phyloP scores from a whole-genome alignment of 2,888 invertebrate species.

The Drosophila buzzatii region DNA sequence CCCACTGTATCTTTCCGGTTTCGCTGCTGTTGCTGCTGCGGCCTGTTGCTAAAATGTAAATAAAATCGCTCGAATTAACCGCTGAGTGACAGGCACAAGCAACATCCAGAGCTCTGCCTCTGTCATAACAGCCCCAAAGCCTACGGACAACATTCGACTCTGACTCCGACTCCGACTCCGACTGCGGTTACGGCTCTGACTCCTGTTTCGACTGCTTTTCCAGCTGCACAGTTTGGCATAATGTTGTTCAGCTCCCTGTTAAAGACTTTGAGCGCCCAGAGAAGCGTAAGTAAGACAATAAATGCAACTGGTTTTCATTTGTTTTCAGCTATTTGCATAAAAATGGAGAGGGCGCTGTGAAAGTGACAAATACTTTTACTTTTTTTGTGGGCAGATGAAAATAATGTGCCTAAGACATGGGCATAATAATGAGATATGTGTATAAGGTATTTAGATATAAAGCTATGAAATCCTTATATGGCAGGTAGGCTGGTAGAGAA shows the following conservation, averaged over 20 bases:
- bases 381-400: not conserved
- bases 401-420: not conserved
- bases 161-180: not conserved
- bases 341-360: not conserved
- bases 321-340: slow-evolving; percentile 26
- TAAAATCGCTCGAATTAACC: slow-evolving; percentile 76
- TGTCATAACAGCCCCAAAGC: slow-evolving; percentile 56
- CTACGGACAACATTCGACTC: not conserved
- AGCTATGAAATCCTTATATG: not conserved
- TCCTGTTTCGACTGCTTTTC: not conserved
- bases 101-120: slow-evolving; percentile 40
- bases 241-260: slow-evolving; percentile 21
- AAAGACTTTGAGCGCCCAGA: slow-evolving; percentile 34
- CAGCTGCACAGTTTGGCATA: slow-evolving; percentile 28
- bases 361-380: not conserved
- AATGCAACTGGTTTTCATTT: slow-evolving; percentile 59
- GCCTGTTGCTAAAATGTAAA: slow-evolving; percentile 68
- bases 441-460: not conserved
- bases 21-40: slow-evolving; percentile 46
- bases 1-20: slow-evolving; percentile 50
- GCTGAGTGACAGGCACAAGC: slow-evolving; percentile 75
- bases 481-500: not conserved
- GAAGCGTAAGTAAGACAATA: slow-evolving; percentile 60
- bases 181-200: slow-evolving; percentile 1
- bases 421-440: not conserved